A percentile compares a stretch with the other conserved stretches of the same genome.
Conservation (phyloP, 2,113 vertebrate genomes). For the Pangasianodon hypophthalmus region DNA sequence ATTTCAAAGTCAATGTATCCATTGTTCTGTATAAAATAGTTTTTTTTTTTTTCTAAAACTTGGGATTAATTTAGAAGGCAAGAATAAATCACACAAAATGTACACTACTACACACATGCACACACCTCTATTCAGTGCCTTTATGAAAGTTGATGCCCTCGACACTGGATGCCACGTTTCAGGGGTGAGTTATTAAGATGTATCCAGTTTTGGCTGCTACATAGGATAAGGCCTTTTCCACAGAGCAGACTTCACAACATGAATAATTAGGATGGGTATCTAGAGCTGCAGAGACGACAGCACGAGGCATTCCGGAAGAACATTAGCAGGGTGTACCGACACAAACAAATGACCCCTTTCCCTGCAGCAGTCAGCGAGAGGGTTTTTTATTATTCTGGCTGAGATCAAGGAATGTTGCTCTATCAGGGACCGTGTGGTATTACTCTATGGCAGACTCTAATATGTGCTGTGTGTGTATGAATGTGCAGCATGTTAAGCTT, state of each 20-base stretch:
- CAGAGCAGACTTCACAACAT: conserved; percentile 64
- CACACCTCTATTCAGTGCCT: neutral
- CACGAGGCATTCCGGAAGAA: conserved; percentile 63
- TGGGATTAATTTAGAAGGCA: neutral
- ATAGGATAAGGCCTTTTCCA: conserved; percentile 67
- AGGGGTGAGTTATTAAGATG: conserved; percentile 70
- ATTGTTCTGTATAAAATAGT: neutral
- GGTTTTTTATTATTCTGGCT: conserved; percentile 45
- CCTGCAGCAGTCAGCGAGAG: conserved; percentile 61
- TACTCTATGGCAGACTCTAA: conserved; percentile 37
- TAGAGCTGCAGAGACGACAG: conserved; percentile 51
- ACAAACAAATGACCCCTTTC: conserved; percentile 70
- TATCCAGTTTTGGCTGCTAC: conserved; percentile 62
- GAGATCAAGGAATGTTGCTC: conserved; percentile 53
- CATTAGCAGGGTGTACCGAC: conserved; percentile 69
- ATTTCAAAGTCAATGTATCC: neutral
- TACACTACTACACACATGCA: conserved; percentile 15
- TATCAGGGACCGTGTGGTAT: conserved; percentile 49
- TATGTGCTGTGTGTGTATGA: conserved; percentile 28
- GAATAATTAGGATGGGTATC: conserved; percentile 73
- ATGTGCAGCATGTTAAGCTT: conserved; percentile 43
- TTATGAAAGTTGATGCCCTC: conserved; percentile 32
- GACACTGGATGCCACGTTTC: conserved; percentile 58
- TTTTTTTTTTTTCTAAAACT: neutral
- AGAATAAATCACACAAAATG: conserved; percentile 17